Evolutionary conservation across 2,888 invertebrate genomes (phyloP).

Genomic region (Pammene aurita): DNA sequence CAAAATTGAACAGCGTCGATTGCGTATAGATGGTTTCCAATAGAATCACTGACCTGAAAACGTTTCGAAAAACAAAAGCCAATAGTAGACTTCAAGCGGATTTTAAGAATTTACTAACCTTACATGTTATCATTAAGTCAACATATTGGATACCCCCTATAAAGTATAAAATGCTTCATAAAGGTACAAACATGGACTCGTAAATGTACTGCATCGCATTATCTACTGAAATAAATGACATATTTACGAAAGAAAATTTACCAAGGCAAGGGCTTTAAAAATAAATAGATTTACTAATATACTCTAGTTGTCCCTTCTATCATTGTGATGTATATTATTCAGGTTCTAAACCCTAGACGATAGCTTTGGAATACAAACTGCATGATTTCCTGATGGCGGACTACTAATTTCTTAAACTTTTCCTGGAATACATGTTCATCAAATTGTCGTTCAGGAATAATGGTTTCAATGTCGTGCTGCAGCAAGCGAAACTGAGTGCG

Average conservation of each 20-base stretch:
- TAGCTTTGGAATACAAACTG: slow-evolving; percentile 45
- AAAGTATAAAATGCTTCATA: no score
- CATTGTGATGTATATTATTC: no score
- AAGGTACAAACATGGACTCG: no score
- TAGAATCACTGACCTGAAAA: slow-evolving; percentile 52
- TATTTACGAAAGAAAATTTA: no score
- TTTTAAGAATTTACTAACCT: no score
- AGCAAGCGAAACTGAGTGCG: slow-evolving; percentile 61
- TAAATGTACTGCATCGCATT: no score
- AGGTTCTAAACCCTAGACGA: not conserved
- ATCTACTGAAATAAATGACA: no score
- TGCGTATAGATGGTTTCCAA: slow-evolving; percentile 59
- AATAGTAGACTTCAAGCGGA: not conserved
- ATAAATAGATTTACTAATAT: no score
- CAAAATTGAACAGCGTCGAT: slow-evolving; percentile 60
- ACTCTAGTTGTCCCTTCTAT: not conserved
- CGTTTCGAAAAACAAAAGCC: not conserved
- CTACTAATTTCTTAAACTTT: slow-evolving; percentile 53
- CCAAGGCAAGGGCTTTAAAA: no score
- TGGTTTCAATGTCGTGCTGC: slow-evolving; percentile 50
- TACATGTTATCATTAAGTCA: no score
- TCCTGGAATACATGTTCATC: slow-evolving; percentile 47
- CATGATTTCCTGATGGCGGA: slow-evolving; percentile 62
- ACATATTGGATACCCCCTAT: no score
- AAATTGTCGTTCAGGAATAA: slow-evolving; percentile 46